phyloP scores from a whole-genome alignment of 1,140 invertebrate genomes.

The Drosophila watanabei region DNA sequence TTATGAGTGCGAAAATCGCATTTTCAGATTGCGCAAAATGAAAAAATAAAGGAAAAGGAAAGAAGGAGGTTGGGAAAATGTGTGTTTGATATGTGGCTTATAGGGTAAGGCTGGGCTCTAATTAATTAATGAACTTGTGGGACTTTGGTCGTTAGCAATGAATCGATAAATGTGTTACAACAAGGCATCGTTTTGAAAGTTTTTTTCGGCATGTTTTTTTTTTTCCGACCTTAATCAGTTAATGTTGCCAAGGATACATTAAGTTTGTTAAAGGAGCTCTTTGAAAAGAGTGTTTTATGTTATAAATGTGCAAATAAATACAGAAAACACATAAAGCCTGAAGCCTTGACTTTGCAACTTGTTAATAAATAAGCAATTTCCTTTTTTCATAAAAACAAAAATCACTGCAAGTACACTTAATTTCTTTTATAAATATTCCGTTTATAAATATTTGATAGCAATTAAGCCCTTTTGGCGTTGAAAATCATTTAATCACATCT shows the following conservation, averaged over 20 bases:
- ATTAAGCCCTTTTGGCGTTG: slow-evolving; percentile 13
- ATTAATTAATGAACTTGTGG: slow-evolving; percentile 52
- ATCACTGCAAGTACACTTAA: slow-evolving; percentile 9
- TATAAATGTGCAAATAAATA: neutral
- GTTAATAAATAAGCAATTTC: neutral
- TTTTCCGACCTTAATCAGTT: slow-evolving; percentile 19
- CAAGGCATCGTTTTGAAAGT: neutral
- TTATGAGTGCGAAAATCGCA: slow-evolving; percentile 66
- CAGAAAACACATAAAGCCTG: neutral
- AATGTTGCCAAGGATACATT: slow-evolving; percentile 18
- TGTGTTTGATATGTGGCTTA: neutral
- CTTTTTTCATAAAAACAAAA: neutral
- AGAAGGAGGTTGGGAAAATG: neutral
- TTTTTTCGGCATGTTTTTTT: neutral
- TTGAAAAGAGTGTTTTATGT: neutral
- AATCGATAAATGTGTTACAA: slow-evolving; percentile 23
- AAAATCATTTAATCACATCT: slow-evolving; percentile 36
- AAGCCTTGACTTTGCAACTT: neutral
- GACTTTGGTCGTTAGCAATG: slow-evolving; percentile 14
- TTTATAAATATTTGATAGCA: slow-evolving; percentile 26
- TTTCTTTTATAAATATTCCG: slow-evolving; percentile 12
- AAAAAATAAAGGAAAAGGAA: neutral
- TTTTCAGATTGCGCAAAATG: slow-evolving; percentile 29
- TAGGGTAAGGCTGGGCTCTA: neutral
- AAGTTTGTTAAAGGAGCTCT: neutral